These are phyloP conservation scores for Vulpes lagopus DNA, from an alignment of 2,113 vertebrate species.

Conservation along the genomic window DNA sequence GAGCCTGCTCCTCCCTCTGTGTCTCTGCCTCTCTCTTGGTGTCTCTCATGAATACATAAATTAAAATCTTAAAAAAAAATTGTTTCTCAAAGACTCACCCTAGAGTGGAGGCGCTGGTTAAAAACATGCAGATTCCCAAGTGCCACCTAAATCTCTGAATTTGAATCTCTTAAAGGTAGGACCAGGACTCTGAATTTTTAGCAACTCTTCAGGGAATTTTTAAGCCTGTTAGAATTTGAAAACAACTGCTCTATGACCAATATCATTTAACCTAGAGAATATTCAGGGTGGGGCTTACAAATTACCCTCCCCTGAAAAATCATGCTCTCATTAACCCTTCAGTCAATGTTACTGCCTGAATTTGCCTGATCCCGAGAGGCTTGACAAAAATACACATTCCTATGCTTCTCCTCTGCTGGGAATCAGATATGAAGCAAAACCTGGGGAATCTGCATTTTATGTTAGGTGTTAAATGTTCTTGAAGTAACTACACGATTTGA, in stretches of 20 bases:
- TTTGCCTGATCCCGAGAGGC: neutral
- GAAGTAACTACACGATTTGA: neutral
- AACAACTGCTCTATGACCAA: neutral
- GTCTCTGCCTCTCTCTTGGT: too few relatives aligned
- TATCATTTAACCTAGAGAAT: neutral
- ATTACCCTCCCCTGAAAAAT: neutral
- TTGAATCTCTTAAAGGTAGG: neutral
- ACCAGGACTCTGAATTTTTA: constrained; percentile 16
- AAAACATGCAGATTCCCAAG: neutral
- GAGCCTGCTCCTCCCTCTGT: too few relatives aligned
- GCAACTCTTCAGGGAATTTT: neutral
- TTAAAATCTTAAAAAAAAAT: neutral
- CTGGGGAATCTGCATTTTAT: constrained; percentile 40
- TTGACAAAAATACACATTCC: constrained; percentile 7
- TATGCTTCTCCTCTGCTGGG: neutral
- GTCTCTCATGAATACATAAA: neutral
- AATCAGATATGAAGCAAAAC: neutral
- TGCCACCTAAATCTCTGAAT: neutral
- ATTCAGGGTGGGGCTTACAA: neutral
- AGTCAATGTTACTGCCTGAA: neutral
- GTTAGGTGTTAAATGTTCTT: constrained; percentile 29
- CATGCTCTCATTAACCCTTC: neutral
- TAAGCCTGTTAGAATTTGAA: neutral
- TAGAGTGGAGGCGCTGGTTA: neutral
- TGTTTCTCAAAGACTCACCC: neutral